Evolutionary conservation across 2,888 invertebrate species (phyloP).

Genomic region (Plusia festucae): DNA sequence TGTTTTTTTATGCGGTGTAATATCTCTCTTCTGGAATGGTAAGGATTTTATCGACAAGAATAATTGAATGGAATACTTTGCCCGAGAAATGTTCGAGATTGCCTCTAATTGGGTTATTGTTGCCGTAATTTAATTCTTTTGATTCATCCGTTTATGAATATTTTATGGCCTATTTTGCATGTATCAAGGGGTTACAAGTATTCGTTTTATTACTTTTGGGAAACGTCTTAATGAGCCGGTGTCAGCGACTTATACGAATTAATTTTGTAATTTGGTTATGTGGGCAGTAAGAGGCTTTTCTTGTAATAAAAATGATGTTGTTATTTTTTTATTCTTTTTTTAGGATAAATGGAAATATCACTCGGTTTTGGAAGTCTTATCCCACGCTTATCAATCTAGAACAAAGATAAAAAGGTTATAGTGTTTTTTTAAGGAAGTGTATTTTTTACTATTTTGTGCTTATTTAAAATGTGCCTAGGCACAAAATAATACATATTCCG

Average conservation of each 20-base stretch:
- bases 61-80: constrained; percentile 46
- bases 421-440: too few relatives aligned
- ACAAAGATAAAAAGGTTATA: too few relatives aligned
- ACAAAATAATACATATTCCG: too few relatives aligned
- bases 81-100: constrained; percentile 38
- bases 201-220: not conserved
- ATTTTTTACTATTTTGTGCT: too few relatives aligned
- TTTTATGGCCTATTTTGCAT: constrained; percentile 31
- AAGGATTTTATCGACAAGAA: constrained; percentile 39
- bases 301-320: too few relatives aligned
- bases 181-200: constrained; percentile 9
- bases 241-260: not conserved
- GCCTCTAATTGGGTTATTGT: constrained; percentile 54
- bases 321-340: too few relatives aligned
- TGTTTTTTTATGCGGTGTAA: constrained; percentile 20
- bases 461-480: too few relatives aligned
- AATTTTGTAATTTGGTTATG: not conserved
- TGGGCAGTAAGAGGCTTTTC: too few relatives aligned
- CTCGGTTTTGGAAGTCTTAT: too few relatives aligned
- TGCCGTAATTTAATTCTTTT: constrained; percentile 44
- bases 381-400: too few relatives aligned
- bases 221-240: not conserved
- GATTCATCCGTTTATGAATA: constrained; percentile 49
- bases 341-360: too few relatives aligned
- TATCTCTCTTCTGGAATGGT: constrained; percentile 15